Base-by-base conservation (phyloP, 2,797 vertebrate genomes). In the Rhinichthys osculus region DNA sequence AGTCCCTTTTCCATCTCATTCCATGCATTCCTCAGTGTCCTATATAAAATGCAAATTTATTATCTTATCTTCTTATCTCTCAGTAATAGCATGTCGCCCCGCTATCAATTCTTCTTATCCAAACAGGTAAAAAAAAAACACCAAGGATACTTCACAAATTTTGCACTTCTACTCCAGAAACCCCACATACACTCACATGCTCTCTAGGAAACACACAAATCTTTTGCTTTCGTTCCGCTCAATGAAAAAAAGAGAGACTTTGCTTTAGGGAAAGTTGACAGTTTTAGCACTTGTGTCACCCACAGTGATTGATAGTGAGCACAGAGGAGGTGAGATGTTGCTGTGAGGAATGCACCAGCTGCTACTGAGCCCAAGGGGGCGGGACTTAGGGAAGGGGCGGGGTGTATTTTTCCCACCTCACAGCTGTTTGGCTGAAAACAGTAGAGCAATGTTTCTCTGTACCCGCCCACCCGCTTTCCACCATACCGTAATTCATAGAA, bases 321-420 rank as follows among this genome's bases (percentile, higher is more conserved):
- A 79, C 6, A 52, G 23, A 78, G 74, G 76, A 78, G 80, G 85
- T 35, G 64, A 9, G 85, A 78, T 78, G 80, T 76, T 76, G 50
- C 50, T 86, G 35, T 80, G 52, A 70, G 85, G 85, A 87, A 87
- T 87, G 81, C 27, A 50, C 73, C 85, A 83, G 81, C 81, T 87
- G 80, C 81, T 87, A 33, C 52, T 72, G n/a, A 71, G 52, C 27
- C 35, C 10, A 10, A 47, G 47, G 21, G n/a, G 80, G 80, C 0
- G 80, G 80, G 81, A 17, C 52, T 78, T 71, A 5, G 9, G 14
- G 2, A 74, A 62, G 40, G 21, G 81, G 85, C 1, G 42, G 71
- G 85, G 81, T 6, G 10, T 66, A 35, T 38, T 71, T 71, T 62
- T 59, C 54, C 38, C 33, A 74, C 70, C 78, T 67, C 11, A 74